phyloP scores from a whole-genome alignment of 2,113 vertebrate species.

The Halichoerus grypus region DNA sequence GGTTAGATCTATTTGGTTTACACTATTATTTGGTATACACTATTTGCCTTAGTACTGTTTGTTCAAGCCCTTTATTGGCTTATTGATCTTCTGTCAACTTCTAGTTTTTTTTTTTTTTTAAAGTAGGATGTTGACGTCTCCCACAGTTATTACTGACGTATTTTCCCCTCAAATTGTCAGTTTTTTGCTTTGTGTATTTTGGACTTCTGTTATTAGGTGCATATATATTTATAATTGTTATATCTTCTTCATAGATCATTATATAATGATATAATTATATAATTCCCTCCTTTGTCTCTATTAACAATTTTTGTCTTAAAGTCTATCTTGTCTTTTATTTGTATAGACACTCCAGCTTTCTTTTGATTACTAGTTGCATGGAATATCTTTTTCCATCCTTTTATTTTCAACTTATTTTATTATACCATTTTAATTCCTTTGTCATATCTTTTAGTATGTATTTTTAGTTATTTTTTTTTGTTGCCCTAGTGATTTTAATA shows the following conservation, averaged over 20 bases:
- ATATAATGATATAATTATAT: too few relatives aligned
- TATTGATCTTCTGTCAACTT: background rate
- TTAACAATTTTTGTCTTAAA: background rate
- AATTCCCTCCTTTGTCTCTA: background rate
- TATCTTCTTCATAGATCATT: background rate
- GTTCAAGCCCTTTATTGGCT: background rate
- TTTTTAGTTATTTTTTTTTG: background rate
- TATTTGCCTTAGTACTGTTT: background rate
- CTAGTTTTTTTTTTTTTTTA: background rate
- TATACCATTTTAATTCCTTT: background rate
- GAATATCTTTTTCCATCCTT: background rate
- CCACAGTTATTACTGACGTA: background rate
- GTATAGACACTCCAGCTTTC: background rate
- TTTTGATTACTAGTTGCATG: background rate
- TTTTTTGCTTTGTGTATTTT: background rate
- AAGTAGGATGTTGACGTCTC: background rate
- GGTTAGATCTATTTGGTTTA: background rate
- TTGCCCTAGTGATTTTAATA: background rate
- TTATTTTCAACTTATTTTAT: background rate
- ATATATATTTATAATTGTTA: background rate
- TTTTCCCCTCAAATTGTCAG: background rate
- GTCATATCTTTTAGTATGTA: background rate
- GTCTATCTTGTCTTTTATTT: background rate
- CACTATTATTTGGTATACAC: background rate
- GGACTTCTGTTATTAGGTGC: background rate